Evolutionary conservation across 2,113 vertebrate genomes (phyloP).

Genomic region (Platysternon megacephalum): DNA sequence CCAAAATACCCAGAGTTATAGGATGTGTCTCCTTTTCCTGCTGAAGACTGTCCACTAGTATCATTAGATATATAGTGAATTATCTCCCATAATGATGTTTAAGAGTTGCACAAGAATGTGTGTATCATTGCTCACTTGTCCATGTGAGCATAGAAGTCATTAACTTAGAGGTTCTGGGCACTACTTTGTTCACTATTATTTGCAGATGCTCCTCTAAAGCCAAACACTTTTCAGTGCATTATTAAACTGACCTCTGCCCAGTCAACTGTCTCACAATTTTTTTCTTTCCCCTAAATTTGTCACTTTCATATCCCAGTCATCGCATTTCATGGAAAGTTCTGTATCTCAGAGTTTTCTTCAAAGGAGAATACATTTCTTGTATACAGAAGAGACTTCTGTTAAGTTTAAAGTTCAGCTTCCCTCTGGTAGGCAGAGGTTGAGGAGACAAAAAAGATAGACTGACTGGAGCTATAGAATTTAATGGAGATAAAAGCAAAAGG

Average conservation of each 20-base stretch:
- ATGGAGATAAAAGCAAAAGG: constrained; percentile 28
- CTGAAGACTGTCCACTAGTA: neutral
- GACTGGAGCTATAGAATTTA: constrained; percentile 16
- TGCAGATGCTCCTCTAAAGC: neutral
- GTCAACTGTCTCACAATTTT: neutral
- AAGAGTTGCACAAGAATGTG: neutral
- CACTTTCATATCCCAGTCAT: neutral
- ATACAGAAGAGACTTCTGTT: neutral
- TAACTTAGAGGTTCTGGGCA: constrained; percentile 17
- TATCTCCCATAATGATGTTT: neutral
- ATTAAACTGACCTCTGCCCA: neutral
- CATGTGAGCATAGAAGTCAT: constrained; percentile 4
- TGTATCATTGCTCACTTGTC: neutral
- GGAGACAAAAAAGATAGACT: neutral
- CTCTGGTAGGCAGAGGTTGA: neutral
- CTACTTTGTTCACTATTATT: neutral
- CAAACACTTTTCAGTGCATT: constrained; percentile 2
- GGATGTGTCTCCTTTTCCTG: neutral
- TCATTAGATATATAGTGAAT: neutral
- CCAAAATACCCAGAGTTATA: neutral
- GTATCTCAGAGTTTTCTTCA: neutral
- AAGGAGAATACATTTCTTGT: neutral
- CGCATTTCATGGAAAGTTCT: neutral
- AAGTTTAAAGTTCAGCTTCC: neutral
- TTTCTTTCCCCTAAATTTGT: neutral